Conservation (phyloP, 1,140 invertebrate genomes). For the Euwallacea similis region DNA sequence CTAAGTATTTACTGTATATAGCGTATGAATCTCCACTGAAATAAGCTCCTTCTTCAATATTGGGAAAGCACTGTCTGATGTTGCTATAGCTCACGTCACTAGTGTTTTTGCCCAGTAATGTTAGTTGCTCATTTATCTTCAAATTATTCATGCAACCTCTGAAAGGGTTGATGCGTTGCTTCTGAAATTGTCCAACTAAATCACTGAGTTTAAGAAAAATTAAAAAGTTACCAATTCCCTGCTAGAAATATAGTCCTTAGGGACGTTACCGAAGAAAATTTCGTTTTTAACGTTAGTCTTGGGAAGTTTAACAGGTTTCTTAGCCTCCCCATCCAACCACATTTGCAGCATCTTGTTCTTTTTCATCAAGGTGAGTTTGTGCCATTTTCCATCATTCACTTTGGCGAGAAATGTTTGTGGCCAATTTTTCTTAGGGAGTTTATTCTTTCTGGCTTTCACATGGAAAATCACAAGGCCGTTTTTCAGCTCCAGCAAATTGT, state of each 20-base stretch:
- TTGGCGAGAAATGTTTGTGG: conserved; percentile 53
- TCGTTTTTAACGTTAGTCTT: conserved; percentile 69
- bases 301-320: conserved; percentile 67
- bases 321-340: conserved; percentile 66
- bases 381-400: conserved; percentile 84
- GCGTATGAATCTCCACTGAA: conserved; percentile 83
- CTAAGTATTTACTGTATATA: conserved; percentile 69
- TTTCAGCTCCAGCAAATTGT: conserved; percentile 69
- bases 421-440: conserved; percentile 63
- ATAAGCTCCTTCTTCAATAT: conserved; percentile 82
- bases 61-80: conserved; percentile 85
- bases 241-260: conserved; percentile 54
- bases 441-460: conserved; percentile 66
- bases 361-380: conserved; percentile 65
- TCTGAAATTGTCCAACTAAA: not conserved
- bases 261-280: conserved; percentile 79
- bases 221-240: conserved; percentile 39
- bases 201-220: not conserved
- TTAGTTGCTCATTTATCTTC: conserved; percentile 72
- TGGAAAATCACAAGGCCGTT: conserved; percentile 72
- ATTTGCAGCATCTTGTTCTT: conserved; percentile 63
- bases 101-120: conserved; percentile 68
- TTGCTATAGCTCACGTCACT: conserved; percentile 62
- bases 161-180: conserved; percentile 61
- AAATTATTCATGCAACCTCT: conserved; percentile 82